Base-by-base conservation (phyloP, 2,888 invertebrate genomes). In the Anodontia alba region DNA sequence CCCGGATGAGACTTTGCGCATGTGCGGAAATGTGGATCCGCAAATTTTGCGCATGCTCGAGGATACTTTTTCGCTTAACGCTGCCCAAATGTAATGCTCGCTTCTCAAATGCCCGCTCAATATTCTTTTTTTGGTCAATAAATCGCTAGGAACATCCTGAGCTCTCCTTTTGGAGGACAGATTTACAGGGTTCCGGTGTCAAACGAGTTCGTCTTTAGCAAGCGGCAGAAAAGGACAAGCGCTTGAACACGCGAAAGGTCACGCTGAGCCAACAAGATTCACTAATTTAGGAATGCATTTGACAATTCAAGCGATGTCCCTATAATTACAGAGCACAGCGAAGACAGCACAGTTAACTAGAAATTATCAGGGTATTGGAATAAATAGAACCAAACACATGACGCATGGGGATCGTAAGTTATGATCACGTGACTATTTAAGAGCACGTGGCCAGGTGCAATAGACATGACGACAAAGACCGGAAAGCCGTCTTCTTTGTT, bases 381-480 rank as follows among this genome's bases (percentile, higher is more conserved):
- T 62, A 33, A 62, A 62, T 62, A 62, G 7, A 10, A 33, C 17
- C 33, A 33, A 31, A 1, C 31, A 33, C 33, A 62, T 54, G 54
- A 54, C 54, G 54, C 54, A 54, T 54, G 23, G 54, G 54, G 26
- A 54, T 26, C 54, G 26, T 54, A 54, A 26, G 54, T 54, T 54
- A 54, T 54, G 26, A 54, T 54, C 54, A 62, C 62, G 62, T 62
- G 62, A 33, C 62, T 62, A 17, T 62, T 62, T 62, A 62, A 33
- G 33, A 17, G 33, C 62, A 62, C 62, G 62, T 62, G 33, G 62
- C 33, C 62, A 62, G 62, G 62, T 33, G 62, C 33, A 62, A 29
- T 33, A 17, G 62, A 62, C 62, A 62, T 26, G 62, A 33, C 33
- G 31, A 62, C 62, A 33, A 62, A 62, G 62, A 33, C 62, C 31